These are phyloP conservation scores for Euspilapteryx auroguttella DNA, from an alignment of 2,888 invertebrate species.

Conservation along the genomic window DNA sequence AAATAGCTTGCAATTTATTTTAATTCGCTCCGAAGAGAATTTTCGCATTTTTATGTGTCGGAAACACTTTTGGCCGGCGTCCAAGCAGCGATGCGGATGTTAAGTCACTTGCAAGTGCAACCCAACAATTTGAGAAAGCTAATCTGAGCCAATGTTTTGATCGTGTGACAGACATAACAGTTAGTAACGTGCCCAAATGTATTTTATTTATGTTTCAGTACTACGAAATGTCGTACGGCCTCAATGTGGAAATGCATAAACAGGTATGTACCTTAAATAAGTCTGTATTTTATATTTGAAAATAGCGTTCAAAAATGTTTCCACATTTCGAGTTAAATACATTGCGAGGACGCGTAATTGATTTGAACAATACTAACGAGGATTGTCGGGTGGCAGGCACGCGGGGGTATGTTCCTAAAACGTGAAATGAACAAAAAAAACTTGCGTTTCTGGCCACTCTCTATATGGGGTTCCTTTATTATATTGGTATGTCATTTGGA, in stretches of 20 bases:
- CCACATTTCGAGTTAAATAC: slow-evolving; percentile 28
- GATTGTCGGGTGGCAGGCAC: no score
- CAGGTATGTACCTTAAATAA: slow-evolving; percentile 76
- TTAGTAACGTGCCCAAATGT: no score
- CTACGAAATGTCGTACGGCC: slow-evolving; percentile 97
- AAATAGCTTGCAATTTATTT: slow-evolving; percentile 60
- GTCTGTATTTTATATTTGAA: slow-evolving; percentile 7
- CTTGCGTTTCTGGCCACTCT: no score
- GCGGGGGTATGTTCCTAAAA: slow-evolving; percentile 22
- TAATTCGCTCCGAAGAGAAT: slow-evolving; percentile 54
- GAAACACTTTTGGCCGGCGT: slow-evolving; percentile 50
- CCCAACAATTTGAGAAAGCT: slow-evolving; percentile 52
- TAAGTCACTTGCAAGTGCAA: slow-evolving; percentile 53
- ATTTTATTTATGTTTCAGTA: slow-evolving; percentile 81
- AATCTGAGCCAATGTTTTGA: slow-evolving; percentile 49
- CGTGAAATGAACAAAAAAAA: slow-evolving; percentile 23
- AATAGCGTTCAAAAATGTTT: slow-evolving; percentile 14
- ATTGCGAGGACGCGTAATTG: no score
- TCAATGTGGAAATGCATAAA: slow-evolving; percentile 98
- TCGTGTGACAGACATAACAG: no score
- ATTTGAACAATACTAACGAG: no score
- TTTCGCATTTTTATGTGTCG: slow-evolving; percentile 58
- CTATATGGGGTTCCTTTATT: no score
- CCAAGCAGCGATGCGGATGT: slow-evolving; percentile 54
- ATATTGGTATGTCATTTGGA: no score